Conservation (phyloP, 1,140 invertebrate genomes). For the Sitobion miscanthi region DNA sequence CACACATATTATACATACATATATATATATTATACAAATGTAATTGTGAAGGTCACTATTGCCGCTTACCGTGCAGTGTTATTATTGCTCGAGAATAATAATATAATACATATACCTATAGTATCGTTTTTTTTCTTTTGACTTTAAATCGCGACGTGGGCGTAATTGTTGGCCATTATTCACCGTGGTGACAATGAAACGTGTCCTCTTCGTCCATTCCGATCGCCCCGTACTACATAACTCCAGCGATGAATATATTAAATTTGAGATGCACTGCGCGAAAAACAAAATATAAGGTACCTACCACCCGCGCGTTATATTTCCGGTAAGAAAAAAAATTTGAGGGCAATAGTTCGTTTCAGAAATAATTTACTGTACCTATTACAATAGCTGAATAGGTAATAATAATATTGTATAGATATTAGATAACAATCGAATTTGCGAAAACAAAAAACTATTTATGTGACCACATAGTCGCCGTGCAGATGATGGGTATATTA, state of each 20-base stretch:
- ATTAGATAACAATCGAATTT: no score
- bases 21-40: not conserved
- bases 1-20: not conserved
- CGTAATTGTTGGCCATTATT: conserved; percentile 37
- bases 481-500: not conserved
- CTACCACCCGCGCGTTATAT: not conserved
- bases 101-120: not conserved
- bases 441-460: no score
- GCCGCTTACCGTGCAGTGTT: not conserved
- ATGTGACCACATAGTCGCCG: not conserved
- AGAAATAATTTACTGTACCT: not conserved
- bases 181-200: not conserved
- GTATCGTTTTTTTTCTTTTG: not conserved
- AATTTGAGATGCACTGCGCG: not conserved
- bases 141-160: conserved; percentile 7
- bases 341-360: not conserved
- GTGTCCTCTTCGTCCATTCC: not conserved
- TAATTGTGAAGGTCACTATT: conserved; percentile 1
- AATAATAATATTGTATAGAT: not conserved
- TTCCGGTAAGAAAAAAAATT: not conserved
- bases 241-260: not conserved
- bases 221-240: not conserved
- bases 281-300: not conserved
- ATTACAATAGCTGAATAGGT: not conserved
- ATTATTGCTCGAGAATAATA: not conserved